Evolutionary conservation across 2,888 invertebrate genomes (phyloP).

Genomic region (Agonopterix alstromeriana): DNA sequence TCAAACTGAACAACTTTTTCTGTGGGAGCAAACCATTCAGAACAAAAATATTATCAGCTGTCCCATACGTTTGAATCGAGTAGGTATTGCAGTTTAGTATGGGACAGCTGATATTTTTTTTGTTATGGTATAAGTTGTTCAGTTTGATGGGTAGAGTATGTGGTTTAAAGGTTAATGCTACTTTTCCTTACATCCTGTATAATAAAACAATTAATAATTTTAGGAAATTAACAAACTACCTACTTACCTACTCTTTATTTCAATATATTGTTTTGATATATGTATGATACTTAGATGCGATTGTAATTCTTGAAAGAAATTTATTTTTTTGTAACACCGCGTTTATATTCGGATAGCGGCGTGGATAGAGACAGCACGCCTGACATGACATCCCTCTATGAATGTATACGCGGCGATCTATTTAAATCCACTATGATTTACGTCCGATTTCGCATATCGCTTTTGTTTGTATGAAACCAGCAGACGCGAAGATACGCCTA

Average conservation of each 20-base stretch:
- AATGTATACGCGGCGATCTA: slow-evolving; percentile 25
- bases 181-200: too few species aligned
- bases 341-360: slow-evolving; percentile 17
- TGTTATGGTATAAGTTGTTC: too few species aligned
- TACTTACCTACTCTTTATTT: too few species aligned
- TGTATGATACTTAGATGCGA: too few species aligned
- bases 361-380: slow-evolving; percentile 11
- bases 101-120: too few species aligned
- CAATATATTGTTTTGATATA: too few species aligned
- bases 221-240: too few species aligned
- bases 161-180: too few species aligned
- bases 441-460: slow-evolving; percentile 29
- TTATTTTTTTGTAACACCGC: slow-evolving; percentile 8
- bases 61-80: not conserved
- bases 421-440: slow-evolving; percentile 50
- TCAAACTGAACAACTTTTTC: not conserved
- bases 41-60: not conserved
- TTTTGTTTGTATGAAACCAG: slow-evolving; percentile 7
- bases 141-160: too few species aligned
- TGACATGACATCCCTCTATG: slow-evolving; percentile 19
- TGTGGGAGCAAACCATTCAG: not conserved
- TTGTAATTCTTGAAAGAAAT: not conserved
- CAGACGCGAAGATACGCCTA: slow-evolving; percentile 1
- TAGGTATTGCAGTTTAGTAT: too few species aligned
- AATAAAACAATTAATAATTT: too few species aligned